These are phyloP conservation scores for Pelobates fuscus DNA, from an alignment of 2,113 vertebrate genomes.

Conservation along the genomic window DNA sequence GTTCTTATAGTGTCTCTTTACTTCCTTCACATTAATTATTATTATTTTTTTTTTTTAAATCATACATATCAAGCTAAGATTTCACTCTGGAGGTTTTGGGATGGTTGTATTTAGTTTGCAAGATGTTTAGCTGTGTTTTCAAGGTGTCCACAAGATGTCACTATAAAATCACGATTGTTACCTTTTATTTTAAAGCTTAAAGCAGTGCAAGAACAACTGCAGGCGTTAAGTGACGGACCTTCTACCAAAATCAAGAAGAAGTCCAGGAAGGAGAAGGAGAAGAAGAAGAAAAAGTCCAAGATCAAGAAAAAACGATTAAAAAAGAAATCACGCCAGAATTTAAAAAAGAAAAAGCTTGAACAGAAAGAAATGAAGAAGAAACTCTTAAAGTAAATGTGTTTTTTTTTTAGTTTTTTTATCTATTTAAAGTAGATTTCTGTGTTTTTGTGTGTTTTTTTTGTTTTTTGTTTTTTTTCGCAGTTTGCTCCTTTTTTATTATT, in stretches of 20 bases:
- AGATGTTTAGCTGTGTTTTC: not conserved
- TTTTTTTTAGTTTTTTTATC: slow-evolving; percentile 33
- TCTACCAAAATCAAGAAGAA: slow-evolving; percentile 72
- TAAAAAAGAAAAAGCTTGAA: slow-evolving; percentile 63
- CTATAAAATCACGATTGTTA: not conserved
- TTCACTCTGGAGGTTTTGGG: no score
- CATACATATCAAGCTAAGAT: no score
- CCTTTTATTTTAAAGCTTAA: slow-evolving; percentile 70
- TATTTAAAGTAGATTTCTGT: no score
- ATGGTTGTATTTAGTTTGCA: no score
- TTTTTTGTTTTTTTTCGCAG: no score
- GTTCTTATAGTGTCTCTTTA: no score
- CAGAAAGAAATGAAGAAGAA: slow-evolving; percentile 66
- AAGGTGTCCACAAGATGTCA: not conserved
- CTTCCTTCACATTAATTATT: no score
- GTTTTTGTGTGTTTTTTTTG: no score
- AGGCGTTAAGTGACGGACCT: slow-evolving; percentile 70
- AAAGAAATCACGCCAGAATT: slow-evolving; percentile 54
- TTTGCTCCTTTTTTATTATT: no score
- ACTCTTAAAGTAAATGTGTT: slow-evolving; percentile 69
- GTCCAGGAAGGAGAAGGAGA: slow-evolving; percentile 67
- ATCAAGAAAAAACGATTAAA: slow-evolving; percentile 48
- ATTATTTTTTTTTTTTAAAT: no score
- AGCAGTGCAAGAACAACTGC: slow-evolving; percentile 78
- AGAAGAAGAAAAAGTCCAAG: slow-evolving; percentile 63